Evolutionary conservation across 2,888 invertebrate genomes (phyloP).

Genomic region (Dascillus cervinus): DNA sequence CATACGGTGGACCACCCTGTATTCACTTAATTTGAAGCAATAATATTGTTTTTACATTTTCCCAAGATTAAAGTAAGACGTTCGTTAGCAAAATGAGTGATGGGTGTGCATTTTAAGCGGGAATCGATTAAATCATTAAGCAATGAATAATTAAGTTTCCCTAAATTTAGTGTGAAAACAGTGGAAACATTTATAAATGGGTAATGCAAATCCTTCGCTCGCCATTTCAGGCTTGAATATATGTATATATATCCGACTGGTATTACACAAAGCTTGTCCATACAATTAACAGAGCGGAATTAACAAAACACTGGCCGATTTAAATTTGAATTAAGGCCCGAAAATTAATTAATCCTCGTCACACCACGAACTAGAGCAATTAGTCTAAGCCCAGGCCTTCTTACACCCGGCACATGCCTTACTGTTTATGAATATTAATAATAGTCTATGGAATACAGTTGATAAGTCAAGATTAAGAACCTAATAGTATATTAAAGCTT

Average conservation of each 20-base stretch:
- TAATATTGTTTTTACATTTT: too few relatives aligned
- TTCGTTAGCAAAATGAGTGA: too few relatives aligned
- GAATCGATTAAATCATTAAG: too few relatives aligned
- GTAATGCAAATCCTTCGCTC: constrained; percentile 27
- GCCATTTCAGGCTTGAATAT: constrained; percentile 18
- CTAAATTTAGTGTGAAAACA: constrained; percentile 18
- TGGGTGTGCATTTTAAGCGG: too few relatives aligned
- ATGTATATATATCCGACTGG: constrained; percentile 27
- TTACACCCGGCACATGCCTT: constrained; percentile 29
- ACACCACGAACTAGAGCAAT: constrained; percentile 41
- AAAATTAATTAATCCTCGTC: constrained; percentile 45
- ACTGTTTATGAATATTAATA: constrained; percentile 40
- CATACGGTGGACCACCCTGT: too few relatives aligned
- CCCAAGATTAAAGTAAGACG: too few relatives aligned
- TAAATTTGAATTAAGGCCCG: constrained; percentile 42
- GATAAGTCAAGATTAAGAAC: constrained; percentile 19
- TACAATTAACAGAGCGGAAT: constrained; percentile 42
- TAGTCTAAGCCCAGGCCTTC: constrained; percentile 33
- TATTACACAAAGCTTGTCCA: constrained; percentile 35
- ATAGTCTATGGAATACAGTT: constrained; percentile 20
- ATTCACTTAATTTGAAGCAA: too few relatives aligned
- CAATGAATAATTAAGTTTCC: too few relatives aligned
- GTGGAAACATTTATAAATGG: constrained; percentile 27
- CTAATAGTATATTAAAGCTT: constrained; percentile 17
- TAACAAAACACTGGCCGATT: constrained; percentile 43